Percentiles rank a stretch among this genome's conserved stretches.
These are phyloP conservation scores for Balanococcus diminutus DNA, from an alignment of 2,888 invertebrate genomes.

Conservation along the genomic window DNA sequence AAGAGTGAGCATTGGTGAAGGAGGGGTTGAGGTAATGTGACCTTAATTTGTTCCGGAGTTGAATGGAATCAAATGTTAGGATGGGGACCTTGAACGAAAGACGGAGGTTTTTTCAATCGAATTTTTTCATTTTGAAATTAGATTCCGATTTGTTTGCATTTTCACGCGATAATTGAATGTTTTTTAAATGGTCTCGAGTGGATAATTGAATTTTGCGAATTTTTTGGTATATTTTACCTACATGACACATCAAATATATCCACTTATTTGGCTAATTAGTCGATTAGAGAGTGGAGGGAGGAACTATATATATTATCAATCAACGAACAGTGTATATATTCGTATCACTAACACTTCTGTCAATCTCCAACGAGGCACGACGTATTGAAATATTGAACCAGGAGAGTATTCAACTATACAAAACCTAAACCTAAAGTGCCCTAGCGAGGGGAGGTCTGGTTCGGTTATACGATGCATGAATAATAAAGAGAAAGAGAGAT, in stretches of 20 bases:
- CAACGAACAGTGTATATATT: not conserved
- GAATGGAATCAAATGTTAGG: not conserved
- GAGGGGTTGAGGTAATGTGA: not conserved
- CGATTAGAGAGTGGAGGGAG: not conserved
- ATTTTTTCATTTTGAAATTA: not conserved
- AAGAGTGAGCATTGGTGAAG: not conserved
- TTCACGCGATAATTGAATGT: too few relatives aligned
- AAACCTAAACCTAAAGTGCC: not conserved
- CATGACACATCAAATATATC: too few relatives aligned
- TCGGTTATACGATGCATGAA: not conserved
- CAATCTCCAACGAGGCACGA: not conserved
- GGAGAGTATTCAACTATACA: not conserved
- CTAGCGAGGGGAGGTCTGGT: not conserved
- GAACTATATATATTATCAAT: too few relatives aligned
- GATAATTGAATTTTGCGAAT: not conserved
- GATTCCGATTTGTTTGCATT: too few relatives aligned
- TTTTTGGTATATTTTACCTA: not conserved
- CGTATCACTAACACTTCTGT: not conserved
- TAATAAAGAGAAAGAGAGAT: not conserved
- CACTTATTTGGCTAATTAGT: not conserved
- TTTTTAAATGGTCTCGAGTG: too few relatives aligned
- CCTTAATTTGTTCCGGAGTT: not conserved
- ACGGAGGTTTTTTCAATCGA: not conserved
- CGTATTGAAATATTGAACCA: not conserved
- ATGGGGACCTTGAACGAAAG: not conserved